Conservation (phyloP, 2,113 vertebrate species). For the Toxotes jaculatrix region DNA sequence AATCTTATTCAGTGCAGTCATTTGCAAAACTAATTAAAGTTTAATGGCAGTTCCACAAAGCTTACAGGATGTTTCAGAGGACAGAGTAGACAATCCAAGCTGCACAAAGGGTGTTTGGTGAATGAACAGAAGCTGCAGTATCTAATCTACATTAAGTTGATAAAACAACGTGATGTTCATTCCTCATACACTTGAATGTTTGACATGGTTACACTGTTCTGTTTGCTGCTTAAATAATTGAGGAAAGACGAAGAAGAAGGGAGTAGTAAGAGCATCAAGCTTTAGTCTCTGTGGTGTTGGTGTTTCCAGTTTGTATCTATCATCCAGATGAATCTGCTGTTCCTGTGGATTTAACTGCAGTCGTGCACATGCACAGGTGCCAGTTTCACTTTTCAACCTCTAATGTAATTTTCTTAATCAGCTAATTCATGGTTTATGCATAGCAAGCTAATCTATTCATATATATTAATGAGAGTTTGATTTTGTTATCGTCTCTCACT, state of each 20-base stretch:
- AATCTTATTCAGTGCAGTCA: constrained; percentile 60
- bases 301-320: constrained; percentile 32
- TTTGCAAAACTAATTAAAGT: constrained; percentile 79
- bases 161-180: constrained; percentile 40
- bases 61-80: constrained; percentile 37
- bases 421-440: constrained; percentile 77
- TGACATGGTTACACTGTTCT: constrained; percentile 6
- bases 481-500: constrained; percentile 71
- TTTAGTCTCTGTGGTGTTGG: background rate
- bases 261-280: constrained; percentile 6
- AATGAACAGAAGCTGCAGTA: constrained; percentile 47
- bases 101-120: constrained; percentile 52
- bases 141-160: constrained; percentile 54
- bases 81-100: constrained; percentile 24
- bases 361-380: constrained; percentile 42
- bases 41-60: constrained; percentile 60
- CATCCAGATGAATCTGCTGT: constrained; percentile 34
- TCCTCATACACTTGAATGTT: constrained; percentile 21
- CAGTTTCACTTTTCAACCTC: constrained; percentile 59
- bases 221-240: constrained; percentile 23
- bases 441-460: constrained; percentile 68
- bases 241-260: background rate
- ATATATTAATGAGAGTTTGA: constrained; percentile 78
- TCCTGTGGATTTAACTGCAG: constrained; percentile 36
- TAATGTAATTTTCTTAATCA: constrained; percentile 70